Evolutionary conservation across 1,140 invertebrate genomes (phyloP), one percentile per base, ranked within the genome.

Genomic region (Hermetia illucens): DNA sequence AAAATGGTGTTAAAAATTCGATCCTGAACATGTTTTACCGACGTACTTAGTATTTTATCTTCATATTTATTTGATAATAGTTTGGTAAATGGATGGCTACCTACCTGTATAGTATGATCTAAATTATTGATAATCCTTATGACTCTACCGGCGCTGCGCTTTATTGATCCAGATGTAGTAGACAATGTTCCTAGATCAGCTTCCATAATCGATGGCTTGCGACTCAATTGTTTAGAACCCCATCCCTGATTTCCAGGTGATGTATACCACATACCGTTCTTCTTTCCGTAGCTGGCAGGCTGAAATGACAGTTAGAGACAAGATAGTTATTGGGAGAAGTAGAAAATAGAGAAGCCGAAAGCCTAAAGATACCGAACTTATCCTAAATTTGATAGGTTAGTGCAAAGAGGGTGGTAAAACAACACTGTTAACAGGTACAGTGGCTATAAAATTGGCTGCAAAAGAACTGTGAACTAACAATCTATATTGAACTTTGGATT

Each of bases 101-200:
- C 44, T 57, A 87, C 85, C 75, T 91, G 85, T 47, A 90, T 79
- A 19, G 82, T 82, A 52, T 89, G 85, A 61, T 91, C 84, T 65
- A 82, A 75, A 55, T 88, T 88, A 63, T 91, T 92, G 54, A 93
- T 84, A 53, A 93, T 87, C 38, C 85, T 70, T 51, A 93, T 89
- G 40, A 90, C 82, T 41, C 86, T 71, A 27, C 85, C 83, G 16
- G 83, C 82, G 42, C 76, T 76, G 20, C 82, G 76, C 50, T 86
- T 86, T 51, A 71, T 66, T 45, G 66, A 66, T 25, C 75, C 74
- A 36, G 72, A 71, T 27, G 66, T 67, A 45, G 55, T 58, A 40
- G 57, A 58, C 8, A 75, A 71, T 34, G 75, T 75, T 29, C 74
- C 75, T 31, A 74, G 70, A 53, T 81, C 78, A 36, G 74, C 76